Evolutionary conservation across 2,888 invertebrate species (phyloP).

Genomic region (Eudemis profundana): DNA sequence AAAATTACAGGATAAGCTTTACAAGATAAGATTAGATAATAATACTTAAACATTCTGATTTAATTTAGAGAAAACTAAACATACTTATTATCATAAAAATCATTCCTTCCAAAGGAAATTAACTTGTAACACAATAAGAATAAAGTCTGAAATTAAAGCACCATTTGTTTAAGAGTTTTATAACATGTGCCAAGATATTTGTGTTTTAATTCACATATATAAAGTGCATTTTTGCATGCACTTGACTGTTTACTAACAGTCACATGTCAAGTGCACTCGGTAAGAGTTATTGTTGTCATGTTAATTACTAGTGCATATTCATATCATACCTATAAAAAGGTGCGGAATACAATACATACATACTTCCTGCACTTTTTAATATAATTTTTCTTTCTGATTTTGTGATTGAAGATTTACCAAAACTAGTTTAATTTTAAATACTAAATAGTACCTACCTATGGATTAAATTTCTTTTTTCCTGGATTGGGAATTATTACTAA

Average conservation of each 20-base stretch:
- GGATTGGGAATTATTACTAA: too few relatives aligned
- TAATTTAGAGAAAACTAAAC: neutral
- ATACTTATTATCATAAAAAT: slow-evolving; percentile 8
- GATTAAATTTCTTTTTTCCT: too few relatives aligned
- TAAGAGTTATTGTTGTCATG: slow-evolving; percentile 23
- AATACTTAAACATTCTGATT: slow-evolving; percentile 17
- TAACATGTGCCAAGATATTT: neutral
- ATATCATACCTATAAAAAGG: neutral
- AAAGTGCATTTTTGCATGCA: slow-evolving; percentile 12
- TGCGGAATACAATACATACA: too few relatives aligned
- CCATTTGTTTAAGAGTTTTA: neutral
- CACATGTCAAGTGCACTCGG: slow-evolving; percentile 15
- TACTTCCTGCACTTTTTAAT: neutral
- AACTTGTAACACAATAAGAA: neutral
- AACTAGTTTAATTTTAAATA: too few relatives aligned
- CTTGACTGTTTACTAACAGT: neutral
- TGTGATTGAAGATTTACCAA: too few relatives aligned
- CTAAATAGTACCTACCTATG: too few relatives aligned
- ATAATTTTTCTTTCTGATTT: too few relatives aligned
- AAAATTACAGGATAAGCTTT: slow-evolving; percentile 8
- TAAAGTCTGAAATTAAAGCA: neutral
- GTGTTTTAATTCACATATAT: neutral
- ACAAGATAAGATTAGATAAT: slow-evolving; percentile 20
- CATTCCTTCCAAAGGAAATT: neutral
- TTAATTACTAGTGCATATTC: slow-evolving; percentile 19